Conservation (phyloP, 2,113 vertebrate species). For the Laterallus jamaicensis region DNA sequence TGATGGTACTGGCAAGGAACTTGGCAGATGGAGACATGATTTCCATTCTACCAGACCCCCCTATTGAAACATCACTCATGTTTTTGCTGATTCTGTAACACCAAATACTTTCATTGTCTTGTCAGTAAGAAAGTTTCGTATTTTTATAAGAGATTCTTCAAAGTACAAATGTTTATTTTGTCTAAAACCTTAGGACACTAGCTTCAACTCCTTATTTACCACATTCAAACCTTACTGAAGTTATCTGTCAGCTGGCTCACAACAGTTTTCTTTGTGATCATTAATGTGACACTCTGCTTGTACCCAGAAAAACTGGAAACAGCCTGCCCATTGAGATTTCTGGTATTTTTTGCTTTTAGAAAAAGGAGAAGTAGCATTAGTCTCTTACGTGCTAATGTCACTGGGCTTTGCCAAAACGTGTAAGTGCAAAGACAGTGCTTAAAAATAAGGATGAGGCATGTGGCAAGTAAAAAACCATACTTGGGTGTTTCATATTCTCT, state of each 20-base stretch:
- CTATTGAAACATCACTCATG: neutral
- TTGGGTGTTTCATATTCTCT: constrained; percentile 2
- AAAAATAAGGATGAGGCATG: constrained; percentile 33
- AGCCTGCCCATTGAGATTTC: neutral
- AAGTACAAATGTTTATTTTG: neutral
- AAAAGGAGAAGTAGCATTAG: neutral
- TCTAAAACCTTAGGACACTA: neutral
- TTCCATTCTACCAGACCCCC: neutral
- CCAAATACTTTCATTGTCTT: neutral
- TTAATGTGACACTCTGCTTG: neutral
- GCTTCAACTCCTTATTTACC: neutral
- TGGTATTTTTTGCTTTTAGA: neutral
- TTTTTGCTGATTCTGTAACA: neutral
- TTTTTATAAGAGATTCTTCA: neutral
- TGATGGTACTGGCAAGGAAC: neutral
- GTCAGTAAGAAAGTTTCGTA: neutral
- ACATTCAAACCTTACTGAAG: neutral
- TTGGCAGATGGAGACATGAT: neutral
- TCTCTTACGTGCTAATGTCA: neutral
- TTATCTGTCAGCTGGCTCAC: neutral
- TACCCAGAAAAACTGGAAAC: neutral
- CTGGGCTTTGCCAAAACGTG: neutral
- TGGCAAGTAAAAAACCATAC: neutral
- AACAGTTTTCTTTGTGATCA: neutral
- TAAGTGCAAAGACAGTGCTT: constrained; percentile 7